Percentiles rank a stretch among this genome's conserved stretches.
Conservation (phyloP, 92 coral and sea anemone genomes). For the Hydrozoanthus gracilis region DNA sequence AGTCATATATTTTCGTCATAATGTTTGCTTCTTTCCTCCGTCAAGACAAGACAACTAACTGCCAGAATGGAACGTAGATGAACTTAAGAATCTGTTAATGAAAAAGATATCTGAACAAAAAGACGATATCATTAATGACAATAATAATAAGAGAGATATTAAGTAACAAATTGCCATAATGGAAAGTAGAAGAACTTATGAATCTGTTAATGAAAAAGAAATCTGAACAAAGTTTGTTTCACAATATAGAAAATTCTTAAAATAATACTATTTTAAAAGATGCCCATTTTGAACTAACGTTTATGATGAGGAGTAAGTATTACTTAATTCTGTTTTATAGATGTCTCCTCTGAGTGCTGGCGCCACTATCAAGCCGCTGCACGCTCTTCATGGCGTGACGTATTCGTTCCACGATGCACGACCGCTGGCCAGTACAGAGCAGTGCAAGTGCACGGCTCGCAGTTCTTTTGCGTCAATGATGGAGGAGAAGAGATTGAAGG, state of each 20-base stretch:
- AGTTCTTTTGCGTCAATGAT: constrained; percentile 74
- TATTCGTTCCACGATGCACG: constrained; percentile 76
- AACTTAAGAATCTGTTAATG: too few relatives aligned
- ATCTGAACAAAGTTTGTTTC: too few relatives aligned
- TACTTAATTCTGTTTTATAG: constrained; percentile 16
- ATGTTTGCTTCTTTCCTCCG: background rate
- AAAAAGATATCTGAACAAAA: too few relatives aligned
- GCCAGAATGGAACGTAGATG: too few relatives aligned
- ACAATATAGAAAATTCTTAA: too few relatives aligned
- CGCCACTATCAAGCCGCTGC: constrained; percentile 61
- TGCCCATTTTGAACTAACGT: too few relatives aligned
- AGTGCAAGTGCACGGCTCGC: constrained; percentile 70
- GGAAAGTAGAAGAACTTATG: too few relatives aligned
- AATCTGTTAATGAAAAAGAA: too few relatives aligned
- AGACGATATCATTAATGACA: background rate
- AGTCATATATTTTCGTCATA: too few relatives aligned
- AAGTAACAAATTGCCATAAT: too few relatives aligned
- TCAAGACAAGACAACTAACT: background rate
- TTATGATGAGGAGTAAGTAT: too few relatives aligned
- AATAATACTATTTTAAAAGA: too few relatives aligned
- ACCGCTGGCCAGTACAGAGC: constrained; percentile 62
- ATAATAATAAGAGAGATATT: background rate
- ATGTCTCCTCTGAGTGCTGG: constrained; percentile 70
- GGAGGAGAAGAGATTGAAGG: constrained; percentile 73
- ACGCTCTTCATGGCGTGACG: constrained; percentile 35